phyloP scores from a whole-genome alignment of 2,113 vertebrate species.

The Indicator maculatus region DNA sequence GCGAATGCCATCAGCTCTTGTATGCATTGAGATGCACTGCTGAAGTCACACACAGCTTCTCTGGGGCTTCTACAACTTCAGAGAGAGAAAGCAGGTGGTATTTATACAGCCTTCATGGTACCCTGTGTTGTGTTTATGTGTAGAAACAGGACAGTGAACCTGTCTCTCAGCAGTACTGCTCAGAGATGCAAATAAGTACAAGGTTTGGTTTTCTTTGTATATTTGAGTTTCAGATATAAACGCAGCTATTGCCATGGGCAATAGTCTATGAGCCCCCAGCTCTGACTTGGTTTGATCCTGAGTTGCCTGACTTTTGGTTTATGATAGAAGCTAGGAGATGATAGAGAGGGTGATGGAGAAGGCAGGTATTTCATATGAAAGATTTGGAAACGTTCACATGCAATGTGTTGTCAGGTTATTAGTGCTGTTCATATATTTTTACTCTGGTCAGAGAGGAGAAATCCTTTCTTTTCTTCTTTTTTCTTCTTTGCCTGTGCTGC shows the following conservation, averaged over 20 bases:
- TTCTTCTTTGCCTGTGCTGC: conserved; percentile 62
- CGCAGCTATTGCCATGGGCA: accelerated
- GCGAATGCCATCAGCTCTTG: background rate
- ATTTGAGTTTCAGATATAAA: background rate
- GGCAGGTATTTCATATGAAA: background rate
- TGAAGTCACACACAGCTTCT: background rate
- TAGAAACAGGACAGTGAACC: background rate
- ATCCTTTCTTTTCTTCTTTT: conserved; percentile 30
- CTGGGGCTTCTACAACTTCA: background rate
- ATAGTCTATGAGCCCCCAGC: background rate
- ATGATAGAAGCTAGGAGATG: accelerated
- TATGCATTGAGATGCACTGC: accelerated
- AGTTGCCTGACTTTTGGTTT: background rate
- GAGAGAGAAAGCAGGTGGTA: background rate
- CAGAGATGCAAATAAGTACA: background rate
- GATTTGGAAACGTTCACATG: background rate
- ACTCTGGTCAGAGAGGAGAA: conserved; percentile 67
- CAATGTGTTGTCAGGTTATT: background rate
- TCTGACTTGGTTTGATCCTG: background rate
- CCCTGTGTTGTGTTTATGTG: accelerated
- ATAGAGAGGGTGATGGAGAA: background rate
- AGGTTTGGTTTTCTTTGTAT: background rate
- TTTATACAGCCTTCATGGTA: accelerated
- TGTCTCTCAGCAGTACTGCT: background rate
- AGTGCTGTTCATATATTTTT: background rate